These are phyloP conservation scores for Nowickia ferox DNA, from an alignment of 2,888 invertebrate species.

Conservation along the genomic window DNA sequence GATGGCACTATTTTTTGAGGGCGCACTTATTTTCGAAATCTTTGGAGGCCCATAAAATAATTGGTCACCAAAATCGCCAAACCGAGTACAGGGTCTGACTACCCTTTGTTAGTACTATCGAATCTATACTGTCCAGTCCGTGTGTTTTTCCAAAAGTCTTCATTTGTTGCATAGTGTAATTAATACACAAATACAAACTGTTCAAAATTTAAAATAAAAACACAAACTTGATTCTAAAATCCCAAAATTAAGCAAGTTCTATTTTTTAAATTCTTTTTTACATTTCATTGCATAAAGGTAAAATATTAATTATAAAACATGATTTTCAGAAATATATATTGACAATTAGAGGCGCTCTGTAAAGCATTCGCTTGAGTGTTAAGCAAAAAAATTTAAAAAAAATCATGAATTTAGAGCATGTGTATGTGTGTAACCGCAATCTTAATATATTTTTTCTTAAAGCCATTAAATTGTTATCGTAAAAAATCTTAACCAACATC, in stretches of 20 bases:
- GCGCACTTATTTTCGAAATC: no score
- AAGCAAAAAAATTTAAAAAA: conserved; percentile 33
- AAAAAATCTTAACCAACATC: conserved; percentile 61
- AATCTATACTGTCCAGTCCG: no score
- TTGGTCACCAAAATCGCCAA: no score
- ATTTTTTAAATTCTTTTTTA: conserved; percentile 1
- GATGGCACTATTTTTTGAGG: no score
- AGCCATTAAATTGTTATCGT: conserved; percentile 54
- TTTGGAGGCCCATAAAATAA: no score
- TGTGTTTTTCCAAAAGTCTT: no score
- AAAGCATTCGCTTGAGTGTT: conserved; percentile 11
- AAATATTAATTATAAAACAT: conserved; percentile 73
- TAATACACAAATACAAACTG: no score
- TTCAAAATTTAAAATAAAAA: neutral
- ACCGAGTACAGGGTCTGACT: no score
- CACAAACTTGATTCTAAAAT: neutral
- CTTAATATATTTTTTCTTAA: conserved; percentile 32
- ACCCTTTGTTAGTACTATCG: no score
- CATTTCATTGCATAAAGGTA: conserved; percentile 33
- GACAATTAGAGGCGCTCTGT: conserved; percentile 63
- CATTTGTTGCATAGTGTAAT: no score
- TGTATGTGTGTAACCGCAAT: conserved; percentile 56
- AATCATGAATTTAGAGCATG: conserved; percentile 3
- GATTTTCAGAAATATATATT: conserved; percentile 70
- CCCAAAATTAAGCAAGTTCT: neutral